Evolutionary conservation across 2,797 vertebrate genomes (phyloP), one percentile per base, ranked within the genome.

Genomic region (Myotis pilosus): DNA sequence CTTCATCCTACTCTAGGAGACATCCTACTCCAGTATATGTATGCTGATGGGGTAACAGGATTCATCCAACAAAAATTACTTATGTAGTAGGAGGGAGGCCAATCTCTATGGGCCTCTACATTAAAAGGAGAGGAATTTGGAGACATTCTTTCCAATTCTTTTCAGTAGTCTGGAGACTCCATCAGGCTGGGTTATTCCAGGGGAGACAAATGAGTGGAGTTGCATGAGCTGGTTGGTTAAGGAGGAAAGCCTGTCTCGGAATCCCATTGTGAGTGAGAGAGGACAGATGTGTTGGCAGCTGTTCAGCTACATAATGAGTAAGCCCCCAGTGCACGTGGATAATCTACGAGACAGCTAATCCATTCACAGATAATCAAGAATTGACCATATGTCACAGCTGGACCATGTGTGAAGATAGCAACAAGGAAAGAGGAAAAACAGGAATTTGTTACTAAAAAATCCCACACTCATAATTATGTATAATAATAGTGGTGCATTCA

Each of bases 211-310:
- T 86, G 41, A 83, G 8, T 28, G 87, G 80, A 92, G n/a, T 36
- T 92, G 53, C 44, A 19, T 64, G 41, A 85, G 60, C 47, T 95
- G 55, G 47, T 76, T 94, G 74, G 79, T 76, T 72, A 75, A 90
- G 85, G 30, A n/a, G 78, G 30, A 90, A 64, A 55, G 16, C 78
- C 88, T 95, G 57, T 75, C 74, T 93, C 28, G 51, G 87, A 79
- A 93, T 78, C 51, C 92, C 28, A 8, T 15, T 33, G 28, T 95
- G 69, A 88, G 38, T 79, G 33, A 92, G 81, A 90, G 51, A 92
- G 95, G 92, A 93, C 96, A 96, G 97, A 97, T 96, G 96, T 94
- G 64, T 55, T 74, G 90, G 60, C 96, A 96, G 96, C 85, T 96
- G 94, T 81, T 95, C 16, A 53, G 53, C 55, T 84, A 75, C 82